Conservation (phyloP, 2,113 vertebrate species). For the Semnornis frantzii region DNA sequence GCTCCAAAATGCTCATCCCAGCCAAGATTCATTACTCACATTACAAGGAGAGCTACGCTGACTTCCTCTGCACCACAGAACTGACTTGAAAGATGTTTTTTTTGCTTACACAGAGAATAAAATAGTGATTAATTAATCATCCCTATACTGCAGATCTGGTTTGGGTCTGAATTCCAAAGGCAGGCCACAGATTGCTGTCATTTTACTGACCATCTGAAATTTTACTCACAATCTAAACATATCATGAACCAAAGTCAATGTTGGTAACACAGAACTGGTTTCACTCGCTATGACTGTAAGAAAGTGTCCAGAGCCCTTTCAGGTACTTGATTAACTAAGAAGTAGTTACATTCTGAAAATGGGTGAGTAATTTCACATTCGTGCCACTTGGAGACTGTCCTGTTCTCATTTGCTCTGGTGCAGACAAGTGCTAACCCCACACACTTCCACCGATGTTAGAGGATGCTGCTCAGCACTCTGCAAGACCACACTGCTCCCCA, state of each 20-base stretch:
- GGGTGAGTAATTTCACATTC: not conserved
- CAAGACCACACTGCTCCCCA: not conserved
- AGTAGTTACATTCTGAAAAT: not conserved
- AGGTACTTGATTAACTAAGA: not conserved
- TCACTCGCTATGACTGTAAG: not conserved
- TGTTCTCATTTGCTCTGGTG: not conserved
- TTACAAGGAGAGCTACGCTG: constrained; percentile 31
- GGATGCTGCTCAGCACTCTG: not conserved
- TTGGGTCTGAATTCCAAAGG: constrained; percentile 7
- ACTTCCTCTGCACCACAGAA: constrained; percentile 44
- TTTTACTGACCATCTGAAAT: not conserved
- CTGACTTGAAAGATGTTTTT: not conserved
- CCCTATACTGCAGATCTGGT: not conserved
- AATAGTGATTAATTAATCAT: not conserved
- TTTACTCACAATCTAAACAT: not conserved
- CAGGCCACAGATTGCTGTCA: not conserved
- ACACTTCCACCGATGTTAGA: not conserved
- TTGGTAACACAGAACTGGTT: not conserved
- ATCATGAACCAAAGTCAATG: not conserved
- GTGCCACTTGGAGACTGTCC: rapidly evolving
- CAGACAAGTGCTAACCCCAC: not conserved
- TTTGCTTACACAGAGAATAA: not conserved
- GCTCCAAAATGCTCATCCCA: constrained; percentile 56
- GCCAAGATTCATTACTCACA: constrained; percentile 70
- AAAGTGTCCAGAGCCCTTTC: not conserved